Conservation (phyloP, 2,113 vertebrate genomes). For the Prinia subflava region DNA sequence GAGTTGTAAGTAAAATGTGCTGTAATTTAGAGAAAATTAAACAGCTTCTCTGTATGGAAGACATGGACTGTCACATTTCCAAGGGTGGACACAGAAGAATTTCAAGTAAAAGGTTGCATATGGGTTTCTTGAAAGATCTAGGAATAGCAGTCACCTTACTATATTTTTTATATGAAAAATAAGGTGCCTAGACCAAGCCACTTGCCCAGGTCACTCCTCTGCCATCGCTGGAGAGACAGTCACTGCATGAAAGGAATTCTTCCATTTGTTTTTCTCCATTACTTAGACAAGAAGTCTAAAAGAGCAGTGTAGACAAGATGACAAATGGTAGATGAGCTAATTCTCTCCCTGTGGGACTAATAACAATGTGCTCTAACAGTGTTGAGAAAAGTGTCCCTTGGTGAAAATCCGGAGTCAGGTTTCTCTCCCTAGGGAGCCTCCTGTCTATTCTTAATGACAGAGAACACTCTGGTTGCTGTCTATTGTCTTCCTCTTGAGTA, state of each 20-base stretch:
- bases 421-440: neutral
- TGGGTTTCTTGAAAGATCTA: neutral
- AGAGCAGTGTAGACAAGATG: neutral
- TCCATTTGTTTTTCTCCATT: neutral
- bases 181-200: neutral
- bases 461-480: neutral
- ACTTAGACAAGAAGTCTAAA: neutral
- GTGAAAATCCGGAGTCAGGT: neutral
- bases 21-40: neutral
- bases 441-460: neutral
- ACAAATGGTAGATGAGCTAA: slow-evolving; percentile 1
- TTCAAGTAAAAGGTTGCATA: neutral
- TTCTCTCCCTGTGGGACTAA: neutral
- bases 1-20: neutral
- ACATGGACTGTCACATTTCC: neutral
- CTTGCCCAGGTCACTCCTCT: neutral
- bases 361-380: neutral
- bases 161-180: neutral
- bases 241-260: neutral
- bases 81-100: neutral
- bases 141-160: neutral
- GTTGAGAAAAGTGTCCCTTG: neutral
- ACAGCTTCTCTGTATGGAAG: neutral
- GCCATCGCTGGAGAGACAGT: neutral
- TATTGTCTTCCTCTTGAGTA: neutral